Conservation (phyloP, 2,113 vertebrate species). For the Lathamus discolor region DNA sequence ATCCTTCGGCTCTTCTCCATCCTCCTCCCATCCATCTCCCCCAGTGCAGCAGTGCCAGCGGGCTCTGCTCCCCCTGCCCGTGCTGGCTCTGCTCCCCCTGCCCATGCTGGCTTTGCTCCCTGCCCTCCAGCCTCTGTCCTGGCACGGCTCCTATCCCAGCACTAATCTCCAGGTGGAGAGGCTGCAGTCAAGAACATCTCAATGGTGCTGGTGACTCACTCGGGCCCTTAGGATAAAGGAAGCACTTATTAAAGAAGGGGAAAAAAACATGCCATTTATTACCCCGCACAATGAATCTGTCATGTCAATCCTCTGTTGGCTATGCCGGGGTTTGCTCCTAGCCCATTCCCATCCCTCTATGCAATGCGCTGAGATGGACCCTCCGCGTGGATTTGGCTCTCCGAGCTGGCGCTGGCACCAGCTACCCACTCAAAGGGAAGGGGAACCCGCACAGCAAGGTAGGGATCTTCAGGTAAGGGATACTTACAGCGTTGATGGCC, state of each 20-base stretch:
- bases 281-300: background rate
- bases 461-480: too few relatives aligned
- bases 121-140: background rate
- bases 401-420: rapidly evolving
- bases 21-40: rapidly evolving
- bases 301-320: background rate
- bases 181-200: constrained; percentile 15
- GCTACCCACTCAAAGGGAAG: background rate
- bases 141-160: background rate
- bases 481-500: constrained; percentile 78
- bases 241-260: constrained; percentile 31
- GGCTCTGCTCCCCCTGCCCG: background rate
- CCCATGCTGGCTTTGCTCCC: background rate
- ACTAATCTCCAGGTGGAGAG: constrained; percentile 33
- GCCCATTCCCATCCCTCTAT: background rate
- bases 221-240: constrained; percentile 44
- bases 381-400: background rate
- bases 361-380: background rate
- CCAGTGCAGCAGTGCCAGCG: rapidly evolving
- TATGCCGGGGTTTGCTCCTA: rapidly evolving
- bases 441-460: rapidly evolving
- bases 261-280: background rate
- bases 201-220: constrained; percentile 26
- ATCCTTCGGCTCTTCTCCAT: background rate
- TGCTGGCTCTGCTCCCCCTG: background rate